Base-by-base conservation (phyloP, 1,140 invertebrate species). In the Apis cerana region DNA sequence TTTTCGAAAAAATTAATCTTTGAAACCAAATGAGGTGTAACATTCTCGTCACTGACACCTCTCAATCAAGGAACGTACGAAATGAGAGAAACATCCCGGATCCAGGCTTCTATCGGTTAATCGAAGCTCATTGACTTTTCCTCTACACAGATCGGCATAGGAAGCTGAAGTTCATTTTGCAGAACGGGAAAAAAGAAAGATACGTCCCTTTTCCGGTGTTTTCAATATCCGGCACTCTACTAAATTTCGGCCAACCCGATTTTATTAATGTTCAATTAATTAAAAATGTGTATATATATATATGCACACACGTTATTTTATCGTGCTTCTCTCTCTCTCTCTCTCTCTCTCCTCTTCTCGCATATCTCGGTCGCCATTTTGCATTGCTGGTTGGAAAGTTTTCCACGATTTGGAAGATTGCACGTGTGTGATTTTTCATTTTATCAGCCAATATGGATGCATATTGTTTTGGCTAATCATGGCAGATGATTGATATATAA, bases 51-150 rank as follows among this genome's bases (percentile, higher is more conserved):
- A 33, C 33, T 33, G 3, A 33, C 33, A 27, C 27, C 33, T 33
- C n/a, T n/a, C n/a, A 4, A 8, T 43, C 33, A 21, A 33, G 4
- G 19, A 19, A 19, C 19, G 33, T 21, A 11, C 17, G 27, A 43
- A 67, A 67, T 21, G 64, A 67, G n/a, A 43, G 33, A 13, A 48
- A 68, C 7, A 12, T 11, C 1, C 19, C 17, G 74, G 1, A 33
- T 76, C 50, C 43, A 8, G 17, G n/a, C 33, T 58, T 50, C 52
- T 17, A 33, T 59, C 61, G 68, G 12, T 86, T 76, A 74, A 82
- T 85, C 75, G 69, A 50, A 7, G 33, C 67, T 82, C 62, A 64
- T 86, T 85, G 78, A 58, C 61, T n/a, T 81, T 76, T 81, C n/a
- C 59, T 71, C 72, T 65, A 21, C 33, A 58, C n/a, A 43, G 21